Percentiles rank a stretch among this genome's conserved stretches.
Conservation (phyloP, 1,140 invertebrate species). For the Bombus balteatus region DNA sequence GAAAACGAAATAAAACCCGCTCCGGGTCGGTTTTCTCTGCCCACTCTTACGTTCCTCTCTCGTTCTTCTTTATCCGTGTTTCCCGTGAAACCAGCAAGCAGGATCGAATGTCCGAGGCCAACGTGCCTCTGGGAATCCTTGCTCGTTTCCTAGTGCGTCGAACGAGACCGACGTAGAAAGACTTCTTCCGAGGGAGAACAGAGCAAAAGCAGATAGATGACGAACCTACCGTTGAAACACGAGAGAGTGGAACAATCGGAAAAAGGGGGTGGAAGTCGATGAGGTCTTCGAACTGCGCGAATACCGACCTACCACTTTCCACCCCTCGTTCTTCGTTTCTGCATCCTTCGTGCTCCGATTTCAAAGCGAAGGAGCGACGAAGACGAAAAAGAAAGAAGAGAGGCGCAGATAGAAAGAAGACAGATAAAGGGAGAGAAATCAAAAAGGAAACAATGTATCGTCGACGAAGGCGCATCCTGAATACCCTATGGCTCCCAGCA, state of each 20-base stretch:
- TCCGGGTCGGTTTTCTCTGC: too few species aligned
- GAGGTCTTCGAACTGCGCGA: slow-evolving; percentile 58
- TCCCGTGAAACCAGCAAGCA: not conserved
- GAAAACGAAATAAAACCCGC: slow-evolving; percentile 53
- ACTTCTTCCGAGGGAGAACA: slow-evolving; percentile 56
- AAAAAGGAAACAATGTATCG: slow-evolving; percentile 45
- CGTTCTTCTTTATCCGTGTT: not conserved
- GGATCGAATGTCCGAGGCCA: slow-evolving; percentile 46
- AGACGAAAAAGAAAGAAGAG: too few species aligned
- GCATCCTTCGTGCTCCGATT: slow-evolving; percentile 55
- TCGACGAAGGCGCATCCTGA: slow-evolving; percentile 35
- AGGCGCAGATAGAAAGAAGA: not conserved
- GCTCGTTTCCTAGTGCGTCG: not conserved
- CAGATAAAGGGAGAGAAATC: not conserved
- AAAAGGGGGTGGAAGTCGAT: slow-evolving; percentile 49
- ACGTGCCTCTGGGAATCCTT: slow-evolving; percentile 32
- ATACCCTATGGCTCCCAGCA: slow-evolving; percentile 35
- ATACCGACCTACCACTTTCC: slow-evolving; percentile 15
- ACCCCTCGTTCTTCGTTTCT: slow-evolving; percentile 56
- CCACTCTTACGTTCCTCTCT: not conserved
- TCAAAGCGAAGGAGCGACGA: not conserved
- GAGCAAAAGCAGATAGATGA: slow-evolving; percentile 54
- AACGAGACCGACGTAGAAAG: slow-evolving; percentile 31
- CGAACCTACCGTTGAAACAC: slow-evolving; percentile 41
- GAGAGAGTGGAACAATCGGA: slow-evolving; percentile 52